These are phyloP conservation scores for Acropternis orthonyx DNA, from an alignment of 2,797 vertebrate species.

Conservation along the genomic window DNA sequence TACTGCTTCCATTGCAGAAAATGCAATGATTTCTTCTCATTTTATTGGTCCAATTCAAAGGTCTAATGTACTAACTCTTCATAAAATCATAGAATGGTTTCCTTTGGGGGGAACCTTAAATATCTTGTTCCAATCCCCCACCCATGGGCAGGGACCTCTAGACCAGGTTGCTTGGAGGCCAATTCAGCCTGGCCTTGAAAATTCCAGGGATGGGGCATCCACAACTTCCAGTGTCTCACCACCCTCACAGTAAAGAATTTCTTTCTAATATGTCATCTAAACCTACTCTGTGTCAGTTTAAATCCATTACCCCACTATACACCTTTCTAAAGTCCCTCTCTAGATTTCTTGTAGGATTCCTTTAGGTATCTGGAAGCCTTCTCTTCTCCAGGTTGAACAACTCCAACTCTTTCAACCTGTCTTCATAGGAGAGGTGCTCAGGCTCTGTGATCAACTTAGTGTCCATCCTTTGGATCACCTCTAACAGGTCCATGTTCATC, in stretches of 20 bases:
- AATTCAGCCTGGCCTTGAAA: background rate
- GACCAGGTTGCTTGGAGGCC: background rate
- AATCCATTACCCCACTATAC: background rate
- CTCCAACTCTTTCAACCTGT: background rate
- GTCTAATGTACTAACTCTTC: background rate
- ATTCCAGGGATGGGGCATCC: background rate
- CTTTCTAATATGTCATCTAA: background rate
- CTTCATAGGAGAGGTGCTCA: accelerated
- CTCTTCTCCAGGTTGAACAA: background rate
- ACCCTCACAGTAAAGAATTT: background rate
- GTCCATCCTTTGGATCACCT: background rate
- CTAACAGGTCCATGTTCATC: background rate
- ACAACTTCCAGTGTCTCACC: background rate
- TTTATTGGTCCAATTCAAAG: background rate
- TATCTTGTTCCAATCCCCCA: background rate
- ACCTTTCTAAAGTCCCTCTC: background rate
- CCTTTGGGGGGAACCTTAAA: background rate
- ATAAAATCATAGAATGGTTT: background rate
- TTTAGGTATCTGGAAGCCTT: background rate
- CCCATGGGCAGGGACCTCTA: background rate
- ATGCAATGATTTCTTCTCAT: background rate
- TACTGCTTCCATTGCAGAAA: background rate
- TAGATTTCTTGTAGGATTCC: background rate
- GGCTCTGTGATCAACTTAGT: background rate
- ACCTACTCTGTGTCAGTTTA: background rate